phyloP scores from a whole-genome alignment of 2,113 vertebrate genomes.

The Bujurquina vittata region DNA sequence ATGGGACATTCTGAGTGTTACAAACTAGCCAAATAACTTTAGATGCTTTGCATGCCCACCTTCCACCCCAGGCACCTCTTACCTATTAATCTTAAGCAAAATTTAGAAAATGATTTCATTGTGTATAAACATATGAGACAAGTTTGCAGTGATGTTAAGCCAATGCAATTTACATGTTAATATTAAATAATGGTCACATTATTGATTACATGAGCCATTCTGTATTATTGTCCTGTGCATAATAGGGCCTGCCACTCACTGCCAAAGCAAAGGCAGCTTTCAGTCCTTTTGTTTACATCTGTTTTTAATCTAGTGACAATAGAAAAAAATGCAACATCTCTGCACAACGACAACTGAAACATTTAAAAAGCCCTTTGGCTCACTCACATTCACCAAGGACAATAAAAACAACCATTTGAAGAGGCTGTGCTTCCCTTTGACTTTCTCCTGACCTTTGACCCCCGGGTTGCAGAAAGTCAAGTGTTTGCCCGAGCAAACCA shows the following conservation, averaged over 20 bases:
- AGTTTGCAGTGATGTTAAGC: neutral
- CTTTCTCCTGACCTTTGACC: constrained; percentile 64
- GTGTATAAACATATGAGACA: neutral
- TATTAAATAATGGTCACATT: neutral
- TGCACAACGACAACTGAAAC: neutral
- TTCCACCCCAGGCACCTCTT: neutral
- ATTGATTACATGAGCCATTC: neutral
- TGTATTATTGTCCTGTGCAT: neutral
- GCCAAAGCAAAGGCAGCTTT: neutral
- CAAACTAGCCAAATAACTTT: neutral
- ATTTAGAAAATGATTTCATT: neutral
- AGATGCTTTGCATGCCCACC: neutral
- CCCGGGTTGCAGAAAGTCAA: constrained; percentile 48
- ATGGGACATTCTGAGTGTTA: neutral
- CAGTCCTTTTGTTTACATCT: neutral
- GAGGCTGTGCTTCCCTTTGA: neutral
- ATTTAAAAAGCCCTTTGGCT: neutral
- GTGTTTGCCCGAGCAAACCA: constrained; percentile 45
- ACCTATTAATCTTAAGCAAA: too few relatives aligned
- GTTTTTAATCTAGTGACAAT: neutral
- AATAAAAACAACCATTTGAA: constrained; percentile 18
- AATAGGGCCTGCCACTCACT: neutral
- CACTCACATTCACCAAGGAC: neutral
- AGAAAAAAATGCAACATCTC: neutral
- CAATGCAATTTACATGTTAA: neutral